Conservation (phyloP, 2,113 vertebrate genomes). For the cattle (Bos taurus) region ARS-UCD2.0 NC_037330.1:64215501-64216000, state of each 20-base stretch:
- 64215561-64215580: conserved; percentile 77
- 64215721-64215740: conserved; percentile 72
- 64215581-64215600: conserved; percentile 74
- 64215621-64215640: conserved; percentile 81
- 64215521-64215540: conserved; percentile 51
- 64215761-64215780: conserved; percentile 57
- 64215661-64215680: conserved; percentile 67
- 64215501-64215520: conserved; percentile 69
- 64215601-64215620: conserved; percentile 77
- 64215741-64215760: conserved; percentile 65
- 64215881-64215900: conserved; percentile 39
- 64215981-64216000: conserved; percentile 30
- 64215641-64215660: conserved; percentile 82
- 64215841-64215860: conserved; percentile 37
- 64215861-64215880: conserved; percentile 57
- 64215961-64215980: conserved; percentile 9
- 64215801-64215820: conserved; percentile 46
- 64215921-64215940: not conserved
- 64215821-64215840: conserved; percentile 37
- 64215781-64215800: conserved; percentile 41
- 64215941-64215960: conserved; percentile 36
- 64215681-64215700: conserved; percentile 70
- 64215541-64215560: conserved; percentile 67
- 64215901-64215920: conserved; percentile 59
- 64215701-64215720: conserved; percentile 77